A percentile compares a stretch with the other conserved stretches of the same genome.
Conservation (phyloP, 64 coral and sea anemone genomes). For the Montipora efflorescens region DNA sequence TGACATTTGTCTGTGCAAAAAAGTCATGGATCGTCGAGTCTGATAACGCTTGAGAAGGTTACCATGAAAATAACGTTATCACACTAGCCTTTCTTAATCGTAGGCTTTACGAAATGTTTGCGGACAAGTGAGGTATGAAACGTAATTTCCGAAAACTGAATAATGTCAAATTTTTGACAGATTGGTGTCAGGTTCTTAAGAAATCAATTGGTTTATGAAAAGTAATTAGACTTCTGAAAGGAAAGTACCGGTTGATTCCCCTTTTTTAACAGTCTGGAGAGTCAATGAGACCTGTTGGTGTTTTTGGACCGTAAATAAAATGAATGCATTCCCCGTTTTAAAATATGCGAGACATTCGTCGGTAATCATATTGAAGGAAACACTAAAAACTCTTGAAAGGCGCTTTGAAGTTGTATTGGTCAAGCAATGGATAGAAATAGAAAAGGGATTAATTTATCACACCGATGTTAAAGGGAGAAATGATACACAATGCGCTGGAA, state of each 20-base stretch:
- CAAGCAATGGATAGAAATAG: no score
- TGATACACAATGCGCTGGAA: conserved; percentile 18
- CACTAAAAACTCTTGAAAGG: conserved; percentile 6
- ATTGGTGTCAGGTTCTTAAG: background rate
- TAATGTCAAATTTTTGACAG: background rate
- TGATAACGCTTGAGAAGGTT: conserved; percentile 15
- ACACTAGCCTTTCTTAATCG: background rate
- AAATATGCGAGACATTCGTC: conserved; percentile 15
- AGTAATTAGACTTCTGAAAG: background rate
- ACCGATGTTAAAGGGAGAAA: background rate
- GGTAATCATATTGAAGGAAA: background rate
- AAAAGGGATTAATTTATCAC: background rate
- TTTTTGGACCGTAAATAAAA: background rate
- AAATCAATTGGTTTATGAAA: conserved; percentile 14
- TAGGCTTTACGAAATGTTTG: background rate
- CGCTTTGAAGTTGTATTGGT: background rate
- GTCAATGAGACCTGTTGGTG: background rate
- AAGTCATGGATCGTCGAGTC: background rate
- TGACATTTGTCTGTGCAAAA: background rate
- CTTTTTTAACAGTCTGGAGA: background rate
- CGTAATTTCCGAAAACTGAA: background rate
- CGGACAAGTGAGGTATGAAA: background rate
- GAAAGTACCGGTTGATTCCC: background rate
- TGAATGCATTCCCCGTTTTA: conserved; percentile 38
- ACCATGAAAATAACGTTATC: conserved; percentile 3